A percentile compares a stretch with the other conserved stretches of the same genome.
Evolutionary conservation across 2,797 vertebrate species (phyloP).

Genomic region (Pseudopleuronectes americanus): DNA sequence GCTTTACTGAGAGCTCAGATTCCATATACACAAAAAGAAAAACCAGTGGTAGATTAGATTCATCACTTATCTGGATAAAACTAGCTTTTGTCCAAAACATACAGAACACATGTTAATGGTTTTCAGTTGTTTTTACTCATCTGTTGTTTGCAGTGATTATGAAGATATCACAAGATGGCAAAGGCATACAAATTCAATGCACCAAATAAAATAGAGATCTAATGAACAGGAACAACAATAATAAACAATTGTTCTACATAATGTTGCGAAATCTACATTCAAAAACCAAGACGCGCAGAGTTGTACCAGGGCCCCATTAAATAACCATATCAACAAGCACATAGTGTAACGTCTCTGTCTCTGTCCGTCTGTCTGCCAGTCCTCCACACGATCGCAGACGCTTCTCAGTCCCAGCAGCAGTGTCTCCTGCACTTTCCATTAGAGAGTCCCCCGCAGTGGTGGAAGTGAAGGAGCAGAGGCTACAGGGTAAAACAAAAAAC

Average conservation of each 20-base stretch:
- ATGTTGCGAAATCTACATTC: conserved; percentile 86
- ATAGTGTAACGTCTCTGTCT: conserved; percentile 64
- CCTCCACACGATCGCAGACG: conserved; percentile 48
- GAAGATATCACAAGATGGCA: conserved; percentile 57
- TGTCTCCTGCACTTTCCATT: conserved; percentile 55
- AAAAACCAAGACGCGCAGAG: conserved; percentile 79
- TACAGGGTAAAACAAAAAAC: conserved; percentile 37
- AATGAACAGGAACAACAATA: conserved; percentile 77
- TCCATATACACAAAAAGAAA: conserved; percentile 78
- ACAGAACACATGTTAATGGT: conserved; percentile 62
- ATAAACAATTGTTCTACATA: conserved; percentile 82
- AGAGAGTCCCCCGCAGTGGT: conserved; percentile 61
- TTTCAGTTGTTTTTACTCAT: conserved; percentile 57
- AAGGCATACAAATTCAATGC: conserved; percentile 69
- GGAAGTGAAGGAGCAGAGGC: conserved; percentile 60
- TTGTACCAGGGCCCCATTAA: conserved; percentile 80
- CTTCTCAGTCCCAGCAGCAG: conserved; percentile 63
- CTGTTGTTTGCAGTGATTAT: conserved; percentile 55
- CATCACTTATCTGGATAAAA: conserved; percentile 55
- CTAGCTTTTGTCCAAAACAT: conserved; percentile 63
- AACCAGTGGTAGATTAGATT: conserved; percentile 56
- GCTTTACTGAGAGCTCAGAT: conserved; percentile 79
- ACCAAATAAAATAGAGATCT: conserved; percentile 77
- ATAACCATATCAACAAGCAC: conserved; percentile 79
- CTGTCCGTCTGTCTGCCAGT: conserved; percentile 50